Base-by-base conservation (phyloP, 1,140 invertebrate species). In the Leptinotarsa defecta region DNA sequence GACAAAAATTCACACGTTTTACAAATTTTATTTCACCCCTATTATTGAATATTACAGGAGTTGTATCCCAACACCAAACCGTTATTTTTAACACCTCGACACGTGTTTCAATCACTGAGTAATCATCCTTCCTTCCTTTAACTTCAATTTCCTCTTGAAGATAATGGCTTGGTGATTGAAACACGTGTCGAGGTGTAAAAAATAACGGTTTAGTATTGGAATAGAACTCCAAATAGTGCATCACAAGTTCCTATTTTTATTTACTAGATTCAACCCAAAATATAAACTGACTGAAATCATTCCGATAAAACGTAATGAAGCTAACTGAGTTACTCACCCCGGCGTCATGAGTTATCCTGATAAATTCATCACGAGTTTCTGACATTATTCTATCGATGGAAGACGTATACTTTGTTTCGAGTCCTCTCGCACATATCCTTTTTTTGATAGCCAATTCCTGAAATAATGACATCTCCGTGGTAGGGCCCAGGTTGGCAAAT, bases 401-500 rank as follows among this genome's bases (percentile, higher is more conserved):
- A 43, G 74, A 48, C 17, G 65, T 74, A 71, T 73, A 79, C 62
- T 74, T 76, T 2, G 49, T 71, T 64, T 80, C 76, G 13, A 79
- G 43, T 5, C 73, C 61, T 79, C 78, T 72, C 48, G 71, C 69
- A 15, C 73, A 48, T 71, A 83, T 71, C 52, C 68, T 77, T 76
- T 73, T 75, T 74, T 70, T 76, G 68, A 82, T 79, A 34, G 74
- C 71, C n/a, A 61, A 15, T 72, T 77, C 74, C n/a, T 81, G 74
- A 74, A 81, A 81, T 13, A 74, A 69, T 6, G 77, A 76, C 76
- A 83, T 83, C 57, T 75, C 71, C 6, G 81, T 79, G 13, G 79
- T 79, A 13, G 83, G 83, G 34, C 81, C 75, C 48, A 78, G 3
- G 22, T 83, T 77, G 3, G 82, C 81, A 52, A 74, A 77, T 27